These are phyloP conservation scores for Colius striatus DNA, from an alignment of 2,113 vertebrate genomes.

Conservation along the genomic window DNA sequence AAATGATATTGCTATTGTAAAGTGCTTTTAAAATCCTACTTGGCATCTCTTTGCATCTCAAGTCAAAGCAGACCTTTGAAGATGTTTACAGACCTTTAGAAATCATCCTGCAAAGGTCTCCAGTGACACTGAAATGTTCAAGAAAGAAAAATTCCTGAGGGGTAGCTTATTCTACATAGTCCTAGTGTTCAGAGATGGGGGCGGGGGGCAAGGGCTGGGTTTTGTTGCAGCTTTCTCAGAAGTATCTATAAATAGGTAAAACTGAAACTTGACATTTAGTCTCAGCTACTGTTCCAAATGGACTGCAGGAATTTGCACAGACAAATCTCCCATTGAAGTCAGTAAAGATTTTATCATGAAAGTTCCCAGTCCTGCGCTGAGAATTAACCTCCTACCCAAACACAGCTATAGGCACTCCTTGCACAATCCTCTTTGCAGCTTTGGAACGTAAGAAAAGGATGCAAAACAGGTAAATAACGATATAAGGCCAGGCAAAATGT, in stretches of 20 bases:
- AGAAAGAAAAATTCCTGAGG: background rate
- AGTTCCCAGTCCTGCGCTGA: background rate
- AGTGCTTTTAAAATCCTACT: background rate
- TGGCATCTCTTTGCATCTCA: background rate
- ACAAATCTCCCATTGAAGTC: background rate
- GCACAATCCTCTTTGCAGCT: background rate
- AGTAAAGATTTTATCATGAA: background rate
- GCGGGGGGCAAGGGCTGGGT: background rate
- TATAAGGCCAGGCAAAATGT: background rate
- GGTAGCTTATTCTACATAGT: background rate
- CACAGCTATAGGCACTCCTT: background rate
- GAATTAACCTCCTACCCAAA: background rate
- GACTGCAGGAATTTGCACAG: background rate
- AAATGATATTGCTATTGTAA: background rate
- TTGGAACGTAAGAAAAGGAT: background rate
- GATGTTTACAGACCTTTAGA: background rate
- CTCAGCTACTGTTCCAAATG: background rate
- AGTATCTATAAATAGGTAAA: background rate
- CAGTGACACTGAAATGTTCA: background rate
- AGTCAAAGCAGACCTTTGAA: background rate
- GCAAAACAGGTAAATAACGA: background rate
- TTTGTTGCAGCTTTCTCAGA: slow-evolving; percentile 4
- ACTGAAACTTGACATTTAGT: background rate
- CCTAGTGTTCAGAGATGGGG: background rate
- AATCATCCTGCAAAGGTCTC: background rate